These are phyloP conservation scores for Petrolisthes manimaculis DNA, from an alignment of 2,888 invertebrate genomes.

Conservation along the genomic window DNA sequence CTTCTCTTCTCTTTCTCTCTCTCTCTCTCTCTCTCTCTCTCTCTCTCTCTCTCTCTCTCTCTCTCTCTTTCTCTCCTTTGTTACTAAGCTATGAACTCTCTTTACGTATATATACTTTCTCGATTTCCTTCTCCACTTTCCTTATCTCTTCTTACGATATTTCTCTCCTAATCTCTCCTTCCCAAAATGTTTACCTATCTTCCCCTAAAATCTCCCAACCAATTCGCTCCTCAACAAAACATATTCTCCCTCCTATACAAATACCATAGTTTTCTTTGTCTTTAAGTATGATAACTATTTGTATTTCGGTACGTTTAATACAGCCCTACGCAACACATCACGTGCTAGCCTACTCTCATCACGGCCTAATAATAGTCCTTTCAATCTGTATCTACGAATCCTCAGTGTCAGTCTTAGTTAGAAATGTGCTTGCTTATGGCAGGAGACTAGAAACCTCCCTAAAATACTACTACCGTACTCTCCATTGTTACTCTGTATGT, in stretches of 20 bases:
- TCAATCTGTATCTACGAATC: too few relatives aligned
- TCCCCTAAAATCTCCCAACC: not conserved
- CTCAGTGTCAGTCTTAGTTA: too few relatives aligned
- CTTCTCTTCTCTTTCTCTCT: not conserved
- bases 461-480: not conserved
- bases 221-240: not conserved
- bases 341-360: too few relatives aligned
- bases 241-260: too few relatives aligned
- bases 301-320: too few relatives aligned
- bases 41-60: slow-evolving; percentile 17
- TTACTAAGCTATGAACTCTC: not conserved
- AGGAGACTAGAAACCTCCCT: too few relatives aligned
- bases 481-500: not conserved
- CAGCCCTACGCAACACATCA: too few relatives aligned
- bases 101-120: not conserved
- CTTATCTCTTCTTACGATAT: not conserved
- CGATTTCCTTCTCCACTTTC: not conserved
- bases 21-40: not conserved
- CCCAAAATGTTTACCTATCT: not conserved
- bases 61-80: not conserved
- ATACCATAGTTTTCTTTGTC: too few relatives aligned
- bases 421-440: too few relatives aligned
- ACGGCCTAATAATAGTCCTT: too few relatives aligned
- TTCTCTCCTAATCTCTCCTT: not conserved
- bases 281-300: too few relatives aligned